A percentile compares a stretch with the other conserved stretches of the same genome.
These are phyloP conservation scores for Habrosyne pyritoides DNA, from an alignment of 2,888 invertebrate genomes.

Conservation along the genomic window DNA sequence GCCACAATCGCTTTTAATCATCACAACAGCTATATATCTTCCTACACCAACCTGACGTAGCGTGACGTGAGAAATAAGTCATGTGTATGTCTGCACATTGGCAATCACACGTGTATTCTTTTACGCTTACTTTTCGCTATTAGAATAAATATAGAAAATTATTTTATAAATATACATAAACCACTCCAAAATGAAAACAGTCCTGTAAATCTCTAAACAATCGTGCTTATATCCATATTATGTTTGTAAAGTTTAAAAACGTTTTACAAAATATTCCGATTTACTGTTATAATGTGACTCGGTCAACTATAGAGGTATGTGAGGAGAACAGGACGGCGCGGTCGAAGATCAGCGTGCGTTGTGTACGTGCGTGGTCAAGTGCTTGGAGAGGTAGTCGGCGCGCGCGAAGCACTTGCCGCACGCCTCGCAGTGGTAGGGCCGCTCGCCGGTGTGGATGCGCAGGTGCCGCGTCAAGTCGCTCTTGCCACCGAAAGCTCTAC, in stretches of 20 bases:
- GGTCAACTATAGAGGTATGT: constrained; percentile 57
- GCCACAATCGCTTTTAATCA: constrained; percentile 6
- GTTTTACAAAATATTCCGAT: constrained; percentile 80
- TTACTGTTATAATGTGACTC: constrained; percentile 69
- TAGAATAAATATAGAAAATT: constrained; percentile 72
- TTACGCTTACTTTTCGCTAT: constrained; percentile 27
- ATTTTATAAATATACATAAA: constrained; percentile 71
- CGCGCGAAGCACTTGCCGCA: constrained; percentile 96
- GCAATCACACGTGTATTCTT: constrained; percentile 40
- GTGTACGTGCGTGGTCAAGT: constrained; percentile 95
- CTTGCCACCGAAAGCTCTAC: constrained; percentile 94
- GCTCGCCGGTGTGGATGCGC: constrained; percentile 94
- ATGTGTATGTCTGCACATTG: constrained; percentile 41
- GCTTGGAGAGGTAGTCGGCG: constrained; percentile 95
- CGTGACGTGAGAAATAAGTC: constrained; percentile 41
- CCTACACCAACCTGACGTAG: constrained; percentile 23
- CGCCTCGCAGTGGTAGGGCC: constrained; percentile 95
- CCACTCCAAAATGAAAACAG: constrained; percentile 74
- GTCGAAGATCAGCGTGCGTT: constrained; percentile 82
- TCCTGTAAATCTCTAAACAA: constrained; percentile 74
- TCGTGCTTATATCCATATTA: constrained; percentile 69
- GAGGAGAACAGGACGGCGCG: constrained; percentile 59
- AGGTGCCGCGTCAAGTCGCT: constrained; percentile 94
- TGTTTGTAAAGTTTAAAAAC: constrained; percentile 77
- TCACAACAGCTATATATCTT: neutral